Evolutionary conservation across 2,888 invertebrate species (phyloP).

Genomic region (Hermaeophaga mercurialis): DNA sequence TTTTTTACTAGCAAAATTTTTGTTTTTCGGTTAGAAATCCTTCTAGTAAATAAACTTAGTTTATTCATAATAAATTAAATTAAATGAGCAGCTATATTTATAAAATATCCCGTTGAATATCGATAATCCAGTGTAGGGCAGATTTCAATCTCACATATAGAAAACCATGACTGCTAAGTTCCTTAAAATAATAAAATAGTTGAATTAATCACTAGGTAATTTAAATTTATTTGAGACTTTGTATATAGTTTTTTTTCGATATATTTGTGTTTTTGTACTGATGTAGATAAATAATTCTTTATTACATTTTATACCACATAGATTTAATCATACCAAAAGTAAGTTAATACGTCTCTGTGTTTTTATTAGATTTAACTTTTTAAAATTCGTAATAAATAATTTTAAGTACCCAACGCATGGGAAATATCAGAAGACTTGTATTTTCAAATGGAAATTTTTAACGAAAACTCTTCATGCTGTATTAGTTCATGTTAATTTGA

Average conservation of each 20-base stretch:
- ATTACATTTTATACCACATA: slow-evolving; percentile 22
- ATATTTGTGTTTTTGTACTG: slow-evolving; percentile 36
- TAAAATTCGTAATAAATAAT: slow-evolving; percentile 3
- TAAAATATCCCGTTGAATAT: slow-evolving; percentile 16
- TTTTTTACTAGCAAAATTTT: too few species aligned
- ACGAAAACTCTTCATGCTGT: neutral
- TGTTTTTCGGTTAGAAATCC: too few species aligned
- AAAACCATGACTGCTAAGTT: slow-evolving; percentile 41
- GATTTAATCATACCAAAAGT: slow-evolving; percentile 26
- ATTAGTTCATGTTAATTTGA: too few species aligned
- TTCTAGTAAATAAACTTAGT: too few species aligned
- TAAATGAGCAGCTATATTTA: slow-evolving; percentile 16
- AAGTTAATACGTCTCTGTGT: slow-evolving; percentile 16
- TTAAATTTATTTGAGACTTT: slow-evolving; percentile 26
- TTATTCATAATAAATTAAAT: neutral
- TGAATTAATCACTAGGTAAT: slow-evolving; percentile 23
- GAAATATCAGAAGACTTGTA: slow-evolving; percentile 23
- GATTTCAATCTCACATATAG: slow-evolving; percentile 33
- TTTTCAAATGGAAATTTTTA: slow-evolving; percentile 8
- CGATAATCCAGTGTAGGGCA: slow-evolving; percentile 14
- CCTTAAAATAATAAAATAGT: slow-evolving; percentile 31
- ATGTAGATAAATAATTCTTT: slow-evolving; percentile 26
- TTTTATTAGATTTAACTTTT: slow-evolving; percentile 12
- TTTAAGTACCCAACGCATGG: slow-evolving; percentile 2
- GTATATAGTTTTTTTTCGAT: slow-evolving; percentile 29